phyloP scores from a whole-genome alignment of 2,888 invertebrate genomes.

The Heteropelma amictum region DNA sequence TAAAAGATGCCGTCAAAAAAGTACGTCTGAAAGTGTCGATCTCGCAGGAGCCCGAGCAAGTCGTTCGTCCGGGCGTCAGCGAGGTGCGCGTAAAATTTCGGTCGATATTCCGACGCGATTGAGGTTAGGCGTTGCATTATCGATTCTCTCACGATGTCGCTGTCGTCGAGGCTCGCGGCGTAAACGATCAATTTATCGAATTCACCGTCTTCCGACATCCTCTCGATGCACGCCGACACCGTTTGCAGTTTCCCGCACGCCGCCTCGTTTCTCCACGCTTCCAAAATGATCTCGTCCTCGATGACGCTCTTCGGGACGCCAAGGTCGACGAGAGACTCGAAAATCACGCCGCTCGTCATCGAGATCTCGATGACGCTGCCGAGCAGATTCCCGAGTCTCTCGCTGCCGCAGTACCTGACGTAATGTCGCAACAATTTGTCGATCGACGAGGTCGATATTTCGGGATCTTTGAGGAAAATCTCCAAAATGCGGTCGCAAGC shows the following conservation, averaged over 20 bases:
- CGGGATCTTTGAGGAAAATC: slow-evolving; percentile 75
- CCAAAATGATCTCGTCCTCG: slow-evolving; percentile 67
- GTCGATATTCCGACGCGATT: slow-evolving; percentile 62
- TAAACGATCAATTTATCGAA: slow-evolving; percentile 72
- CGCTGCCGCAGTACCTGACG: slow-evolving; percentile 73
- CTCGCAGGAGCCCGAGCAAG: slow-evolving; percentile 71
- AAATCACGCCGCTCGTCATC: slow-evolving; percentile 63
- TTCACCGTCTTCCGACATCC: slow-evolving; percentile 71
- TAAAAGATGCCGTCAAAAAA: slow-evolving; percentile 78
- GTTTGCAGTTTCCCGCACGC: slow-evolving; percentile 67
- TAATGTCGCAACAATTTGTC: slow-evolving; percentile 78
- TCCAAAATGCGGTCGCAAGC: slow-evolving; percentile 79
- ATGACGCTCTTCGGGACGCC: slow-evolving; percentile 61
- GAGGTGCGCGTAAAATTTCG: slow-evolving; percentile 68
- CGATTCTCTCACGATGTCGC: slow-evolving; percentile 59
- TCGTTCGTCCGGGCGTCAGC: slow-evolving; percentile 68
- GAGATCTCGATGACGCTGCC: slow-evolving; percentile 61
- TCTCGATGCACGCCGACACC: slow-evolving; percentile 66
- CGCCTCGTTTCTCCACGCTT: slow-evolving; percentile 68
- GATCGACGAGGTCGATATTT: slow-evolving; percentile 70
- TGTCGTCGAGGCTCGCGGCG: slow-evolving; percentile 61
- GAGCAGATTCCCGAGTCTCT: slow-evolving; percentile 76
- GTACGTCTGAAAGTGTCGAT: slow-evolving; percentile 74
- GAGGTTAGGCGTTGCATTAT: slow-evolving; percentile 63
- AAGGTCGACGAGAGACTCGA: slow-evolving; percentile 64